Evolutionary conservation across 2,113 vertebrate species (phyloP).

Genomic region (Struthio camelus): DNA sequence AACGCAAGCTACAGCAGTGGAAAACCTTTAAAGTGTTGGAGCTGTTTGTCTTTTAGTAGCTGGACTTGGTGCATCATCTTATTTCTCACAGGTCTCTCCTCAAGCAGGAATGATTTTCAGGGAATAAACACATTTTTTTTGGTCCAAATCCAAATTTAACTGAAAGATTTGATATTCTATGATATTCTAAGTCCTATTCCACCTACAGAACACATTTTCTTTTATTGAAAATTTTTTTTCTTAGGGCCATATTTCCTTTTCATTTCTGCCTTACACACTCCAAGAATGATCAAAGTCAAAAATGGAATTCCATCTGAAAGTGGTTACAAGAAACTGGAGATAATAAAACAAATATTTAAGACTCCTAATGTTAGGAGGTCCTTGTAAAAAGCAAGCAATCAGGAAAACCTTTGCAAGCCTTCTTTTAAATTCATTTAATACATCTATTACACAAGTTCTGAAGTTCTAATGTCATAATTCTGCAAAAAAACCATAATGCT

Average conservation of each 20-base stretch:
- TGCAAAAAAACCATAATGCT: not conserved
- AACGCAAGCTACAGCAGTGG: not conserved
- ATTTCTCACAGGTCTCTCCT: not conserved
- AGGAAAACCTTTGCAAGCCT: not conserved
- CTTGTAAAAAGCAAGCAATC: not conserved
- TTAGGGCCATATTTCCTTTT: not conserved
- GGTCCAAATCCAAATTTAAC: not conserved
- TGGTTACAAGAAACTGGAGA: constrained; percentile 15
- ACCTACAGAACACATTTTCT: not conserved
- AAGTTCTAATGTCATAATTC: not conserved
- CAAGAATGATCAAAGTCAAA: not conserved
- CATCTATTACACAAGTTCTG: not conserved
- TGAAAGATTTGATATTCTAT: not conserved
- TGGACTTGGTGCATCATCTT: not conserved
- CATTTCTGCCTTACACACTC: not conserved
- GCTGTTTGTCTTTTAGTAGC: not conserved
- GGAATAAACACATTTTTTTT: not conserved
- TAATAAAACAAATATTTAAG: constrained; percentile 32
- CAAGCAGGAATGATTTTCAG: not conserved
- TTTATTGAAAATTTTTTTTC: not conserved
- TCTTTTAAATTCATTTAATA: not conserved
- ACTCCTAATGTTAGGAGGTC: not conserved
- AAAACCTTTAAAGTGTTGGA: not conserved
- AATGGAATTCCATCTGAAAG: constrained; percentile 15
- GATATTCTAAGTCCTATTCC: no score